Evolutionary conservation across 2,797 vertebrate species (phyloP).

Genomic region (Betta splendens): DNA sequence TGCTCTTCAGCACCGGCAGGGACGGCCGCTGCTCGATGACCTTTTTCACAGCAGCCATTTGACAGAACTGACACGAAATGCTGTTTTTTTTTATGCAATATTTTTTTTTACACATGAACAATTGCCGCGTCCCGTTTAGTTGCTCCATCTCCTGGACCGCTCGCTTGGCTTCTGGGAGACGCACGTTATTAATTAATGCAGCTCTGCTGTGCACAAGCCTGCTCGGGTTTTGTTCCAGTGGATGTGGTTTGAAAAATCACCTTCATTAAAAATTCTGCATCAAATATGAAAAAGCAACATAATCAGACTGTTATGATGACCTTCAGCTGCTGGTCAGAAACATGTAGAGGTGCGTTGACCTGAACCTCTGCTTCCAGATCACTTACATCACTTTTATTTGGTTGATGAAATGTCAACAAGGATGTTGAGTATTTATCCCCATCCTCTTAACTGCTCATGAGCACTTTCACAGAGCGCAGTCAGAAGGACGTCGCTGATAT

Average conservation of each 20-base stretch:
- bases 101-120: constrained; percentile 1
- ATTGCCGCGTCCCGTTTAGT: neutral
- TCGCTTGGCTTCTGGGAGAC: neutral
- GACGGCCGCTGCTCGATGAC: neutral
- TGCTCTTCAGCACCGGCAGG: neutral
- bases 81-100: neutral
- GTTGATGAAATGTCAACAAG: no score
- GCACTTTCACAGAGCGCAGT: constrained; percentile 20
- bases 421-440: no score
- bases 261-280: no score
- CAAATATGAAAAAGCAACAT: neutral
- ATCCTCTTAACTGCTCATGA: neutral
- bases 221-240: no score
- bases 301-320: no score
- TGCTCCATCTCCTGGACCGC: neutral
- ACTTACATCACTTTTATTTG: no score
- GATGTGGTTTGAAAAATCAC: no score
- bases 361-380: neutral
- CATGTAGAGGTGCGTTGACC: neutral
- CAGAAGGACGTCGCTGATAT: neutral
- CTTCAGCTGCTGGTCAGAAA: neutral
- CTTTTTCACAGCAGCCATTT: neutral
- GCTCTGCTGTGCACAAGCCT: no score
- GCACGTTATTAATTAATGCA: neutral
- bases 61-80: neutral